A percentile compares a stretch with the other conserved stretches of the same genome.
These are phyloP conservation scores for Parapristionchus giblindavisi DNA, from an alignment of 2,888 invertebrate species.

Conservation along the genomic window DNA sequence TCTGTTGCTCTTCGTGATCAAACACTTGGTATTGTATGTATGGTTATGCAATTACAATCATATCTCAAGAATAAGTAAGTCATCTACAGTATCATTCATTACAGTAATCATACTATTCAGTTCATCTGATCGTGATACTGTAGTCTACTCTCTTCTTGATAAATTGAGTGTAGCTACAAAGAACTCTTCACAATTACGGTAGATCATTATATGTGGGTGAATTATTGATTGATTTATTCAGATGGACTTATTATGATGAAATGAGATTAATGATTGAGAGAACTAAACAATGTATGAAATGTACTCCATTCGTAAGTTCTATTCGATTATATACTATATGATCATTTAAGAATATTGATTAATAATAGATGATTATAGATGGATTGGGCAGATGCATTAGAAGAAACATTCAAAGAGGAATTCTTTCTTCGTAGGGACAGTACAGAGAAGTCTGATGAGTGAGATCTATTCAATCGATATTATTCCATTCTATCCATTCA, in stretches of 20 bases:
- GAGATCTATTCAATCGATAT: slow-evolving; percentile 7
- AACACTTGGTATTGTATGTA: slow-evolving; percentile 46
- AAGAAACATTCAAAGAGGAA: slow-evolving; percentile 33
- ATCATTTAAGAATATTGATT: neutral
- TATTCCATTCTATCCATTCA: neutral
- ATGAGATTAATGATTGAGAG: slow-evolving; percentile 15
- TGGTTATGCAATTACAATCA: slow-evolving; percentile 46
- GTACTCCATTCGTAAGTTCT: slow-evolving; percentile 1
- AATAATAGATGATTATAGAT: slow-evolving; percentile 37
- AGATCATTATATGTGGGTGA: neutral
- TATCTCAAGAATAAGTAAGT: slow-evolving; percentile 19
- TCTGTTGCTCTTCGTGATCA: slow-evolving; percentile 45
- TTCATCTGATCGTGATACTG: neutral
- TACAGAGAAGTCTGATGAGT: too few relatives aligned
- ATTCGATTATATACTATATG: neutral
- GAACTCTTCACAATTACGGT: slow-evolving; percentile 7
- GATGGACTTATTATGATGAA: slow-evolving; percentile 26
- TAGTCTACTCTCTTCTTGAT: neutral
- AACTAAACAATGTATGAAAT: neutral
- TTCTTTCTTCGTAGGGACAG: slow-evolving; percentile 39
- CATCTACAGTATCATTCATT: neutral
- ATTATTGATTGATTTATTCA: neutral
- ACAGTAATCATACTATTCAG: neutral
- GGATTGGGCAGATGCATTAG: slow-evolving; percentile 40
- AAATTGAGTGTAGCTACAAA: slow-evolving; percentile 3